Evolutionary conservation across 2,797 vertebrate species (phyloP).

Genomic region (Rhinoraja longicauda): DNA sequence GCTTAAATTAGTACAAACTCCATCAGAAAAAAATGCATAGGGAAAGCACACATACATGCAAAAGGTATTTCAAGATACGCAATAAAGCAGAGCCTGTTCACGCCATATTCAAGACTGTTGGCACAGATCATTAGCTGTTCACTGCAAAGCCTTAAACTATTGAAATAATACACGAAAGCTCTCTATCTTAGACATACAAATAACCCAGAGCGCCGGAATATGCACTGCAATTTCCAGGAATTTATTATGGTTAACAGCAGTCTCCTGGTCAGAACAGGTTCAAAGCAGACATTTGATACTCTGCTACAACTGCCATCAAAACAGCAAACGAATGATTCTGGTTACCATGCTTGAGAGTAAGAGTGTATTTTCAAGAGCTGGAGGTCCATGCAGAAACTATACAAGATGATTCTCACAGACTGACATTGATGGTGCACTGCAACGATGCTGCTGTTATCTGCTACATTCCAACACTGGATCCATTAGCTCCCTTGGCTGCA

Average conservation of each 20-base stretch:
- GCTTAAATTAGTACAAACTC: background rate
- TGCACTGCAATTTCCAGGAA: background rate
- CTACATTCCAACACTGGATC: conserved; percentile 53
- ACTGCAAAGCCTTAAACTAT: conserved; percentile 37
- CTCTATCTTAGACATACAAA: background rate
- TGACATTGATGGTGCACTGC: conserved; percentile 44
- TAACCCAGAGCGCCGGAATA: background rate
- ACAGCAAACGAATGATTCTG: conserved; percentile 26
- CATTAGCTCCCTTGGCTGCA: conserved; percentile 46
- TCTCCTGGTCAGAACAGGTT: background rate
- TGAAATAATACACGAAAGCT: background rate
- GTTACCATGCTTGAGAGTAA: conserved; percentile 45
- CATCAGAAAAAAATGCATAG: background rate
- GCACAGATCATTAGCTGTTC: conserved; percentile 53
- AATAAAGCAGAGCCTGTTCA: conserved; percentile 69
- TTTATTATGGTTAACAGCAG: background rate
- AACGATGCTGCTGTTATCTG: conserved; percentile 49
- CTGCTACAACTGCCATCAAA: conserved; percentile 34
- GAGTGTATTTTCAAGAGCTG: conserved; percentile 40
- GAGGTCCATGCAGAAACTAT: conserved; percentile 29
- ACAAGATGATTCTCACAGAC: conserved; percentile 13
- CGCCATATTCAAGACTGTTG: conserved; percentile 61
- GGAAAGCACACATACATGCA: conserved; percentile 57
- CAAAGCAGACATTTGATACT: background rate
- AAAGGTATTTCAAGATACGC: conserved; percentile 59